Evolutionary conservation across 1,140 invertebrate species (phyloP), one percentile per base, ranked within the genome.

Genomic region (Trachelipus rathkii): DNA sequence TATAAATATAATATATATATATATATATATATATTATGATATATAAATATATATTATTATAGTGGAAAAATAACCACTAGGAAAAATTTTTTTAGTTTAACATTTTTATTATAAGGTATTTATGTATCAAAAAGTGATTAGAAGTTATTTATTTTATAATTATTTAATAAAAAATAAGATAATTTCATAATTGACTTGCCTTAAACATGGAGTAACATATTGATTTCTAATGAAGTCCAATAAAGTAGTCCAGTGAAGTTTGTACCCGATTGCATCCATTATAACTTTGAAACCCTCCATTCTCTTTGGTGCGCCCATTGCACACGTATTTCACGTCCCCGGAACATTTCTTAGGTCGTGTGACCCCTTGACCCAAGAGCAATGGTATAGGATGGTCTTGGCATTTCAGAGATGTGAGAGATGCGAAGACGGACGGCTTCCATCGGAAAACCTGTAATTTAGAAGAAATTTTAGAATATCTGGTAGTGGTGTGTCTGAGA

Each of bases 141-240:
- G 33, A 33, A 1, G 1, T 33, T 33, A 33, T 33, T 33, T 1
- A 33, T 33, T 33, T 33, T 33, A 33, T 6, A 33, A 33, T 33
- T 3, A n/a, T 33, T 33, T 33, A 33, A 33, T 33, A 53, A 46
- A 1, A 50, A 15, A 10, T 21, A 0, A 4, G 53, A n/a, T 94
- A 33, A 33, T 33, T 33, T 33, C 1, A 33, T 33, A 33, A 33
- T 33, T 33, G 93, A n/a, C 95, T 94, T 43, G 97, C 93, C 91
- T 99, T 99, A 86, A 93, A 99, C 92, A 99, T 95, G 21, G 92
- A 93, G 86, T 97, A 99, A 81, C 96, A 84, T 97, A 95, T n/a
- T 10, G 95, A 96, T n/a, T 84, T 92, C 93, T 83, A 91, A 91
- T 82, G 93, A 98, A 95, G 85, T 98, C 95, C 79, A 91, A 88